phyloP scores from a whole-genome alignment of 2,797 vertebrate species.

The Jordanella pulchra region DNA sequence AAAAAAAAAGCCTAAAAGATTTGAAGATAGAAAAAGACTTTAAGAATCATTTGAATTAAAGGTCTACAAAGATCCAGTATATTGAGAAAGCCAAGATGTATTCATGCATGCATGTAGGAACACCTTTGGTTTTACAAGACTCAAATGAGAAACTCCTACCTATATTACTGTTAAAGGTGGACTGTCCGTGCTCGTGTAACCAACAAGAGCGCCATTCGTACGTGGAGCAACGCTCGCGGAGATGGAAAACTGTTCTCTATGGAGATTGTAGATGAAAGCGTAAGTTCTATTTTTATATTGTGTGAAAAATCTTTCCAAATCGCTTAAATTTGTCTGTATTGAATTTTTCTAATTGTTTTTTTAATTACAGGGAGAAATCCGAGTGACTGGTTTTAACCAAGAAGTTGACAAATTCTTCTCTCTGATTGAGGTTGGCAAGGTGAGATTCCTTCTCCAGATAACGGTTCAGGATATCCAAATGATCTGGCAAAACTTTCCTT shows the following conservation, averaged over 20 bases:
- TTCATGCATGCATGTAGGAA: background rate
- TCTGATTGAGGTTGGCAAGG: slow-evolving; percentile 94
- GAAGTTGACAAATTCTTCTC: slow-evolving; percentile 95
- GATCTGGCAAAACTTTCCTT: slow-evolving; percentile 29
- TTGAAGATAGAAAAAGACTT: background rate
- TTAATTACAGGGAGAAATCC: slow-evolving; percentile 90
- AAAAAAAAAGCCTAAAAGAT: background rate
- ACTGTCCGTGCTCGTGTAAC: slow-evolving; percentile 94
- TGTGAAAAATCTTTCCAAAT: background rate
- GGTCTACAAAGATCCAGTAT: background rate
- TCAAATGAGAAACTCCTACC: background rate
- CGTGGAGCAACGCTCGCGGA: slow-evolving; percentile 97
- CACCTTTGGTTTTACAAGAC: background rate
- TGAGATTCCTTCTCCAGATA: slow-evolving; percentile 67
- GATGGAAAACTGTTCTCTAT: slow-evolving; percentile 97
- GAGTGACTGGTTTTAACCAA: slow-evolving; percentile 94
- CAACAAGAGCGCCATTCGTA: slow-evolving; percentile 92
- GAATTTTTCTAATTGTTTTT: background rate
- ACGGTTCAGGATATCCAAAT: slow-evolving; percentile 27
- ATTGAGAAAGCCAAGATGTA: background rate
- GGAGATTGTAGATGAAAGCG: slow-evolving; percentile 95
- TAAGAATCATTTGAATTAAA: background rate
- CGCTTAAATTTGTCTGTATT: background rate
- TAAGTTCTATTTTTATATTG: slow-evolving; percentile 71
- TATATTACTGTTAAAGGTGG: slow-evolving; percentile 81